Evolutionary conservation across 2,888 invertebrate species (phyloP), one percentile per base, ranked within the genome.

Genomic region (Cinara cedri): DNA sequence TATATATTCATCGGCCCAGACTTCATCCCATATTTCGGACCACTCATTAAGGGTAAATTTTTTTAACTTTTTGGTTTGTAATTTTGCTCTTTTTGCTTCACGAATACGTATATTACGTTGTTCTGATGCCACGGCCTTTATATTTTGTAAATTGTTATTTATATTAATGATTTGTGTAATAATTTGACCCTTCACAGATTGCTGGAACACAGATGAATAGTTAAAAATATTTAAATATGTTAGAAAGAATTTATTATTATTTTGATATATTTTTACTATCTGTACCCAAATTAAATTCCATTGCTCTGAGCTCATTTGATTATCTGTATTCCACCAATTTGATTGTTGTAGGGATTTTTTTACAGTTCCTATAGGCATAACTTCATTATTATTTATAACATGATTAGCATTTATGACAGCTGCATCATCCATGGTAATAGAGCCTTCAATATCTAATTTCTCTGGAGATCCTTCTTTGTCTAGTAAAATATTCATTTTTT

Each of bases 281-380:
- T 11, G n/a, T 65, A 75, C 74, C 74, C 54, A 65, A 75, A 65
- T n/a, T 65, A 13, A 1, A 13, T 65, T 65, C 3, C 3, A 24
- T n/a, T 54, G 9, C 0, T 75, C 24, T 44, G n/a, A 6, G 42
- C 3, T n/a, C 6, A 78, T 13, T 49, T 68, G 19, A 11, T 68
- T 49, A 24, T 42, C 42, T 16, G 78, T 78, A 8, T 60, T 11
- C 68, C 55, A 60, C 78, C 78, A 78, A 51, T 60, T 62, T 49
- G 51, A 3, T 49, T 60, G 0, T 3, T 19, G 9, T 60, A 78
- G 51, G 0, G 13, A 60, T 51, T 60, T 70, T 60, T 34, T 34
- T 1, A 70, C 1, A n/a, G 3, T 21, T 49, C 78, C 78, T 19
- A 78, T 14, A 3, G 51, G n/a, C 1, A n/a, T 21, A 6, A 8